phyloP scores from a whole-genome alignment of 1,140 invertebrate species.

The Pseudomyrmex gracilis region DNA sequence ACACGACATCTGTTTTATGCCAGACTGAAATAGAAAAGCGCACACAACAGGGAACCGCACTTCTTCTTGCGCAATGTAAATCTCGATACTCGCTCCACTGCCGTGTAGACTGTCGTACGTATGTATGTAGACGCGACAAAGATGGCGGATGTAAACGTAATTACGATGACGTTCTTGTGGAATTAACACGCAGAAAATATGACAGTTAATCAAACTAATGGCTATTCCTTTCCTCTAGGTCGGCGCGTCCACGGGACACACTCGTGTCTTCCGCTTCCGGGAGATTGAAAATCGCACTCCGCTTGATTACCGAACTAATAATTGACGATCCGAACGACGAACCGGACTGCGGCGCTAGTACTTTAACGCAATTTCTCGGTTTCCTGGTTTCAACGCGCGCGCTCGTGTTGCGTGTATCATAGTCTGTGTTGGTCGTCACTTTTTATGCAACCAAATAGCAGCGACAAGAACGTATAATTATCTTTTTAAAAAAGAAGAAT shows the following conservation, averaged over 20 bases:
- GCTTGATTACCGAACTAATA: slow-evolving; percentile 75
- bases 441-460: not conserved
- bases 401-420: slow-evolving; percentile 36
- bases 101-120: too few relatives aligned
- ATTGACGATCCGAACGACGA: slow-evolving; percentile 65
- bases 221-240: slow-evolving; percentile 58
- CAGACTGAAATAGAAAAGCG: too few relatives aligned
- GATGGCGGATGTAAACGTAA: slow-evolving; percentile 25
- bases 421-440: not conserved
- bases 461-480: not conserved
- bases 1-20: too few relatives aligned
- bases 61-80: slow-evolving; percentile 8
- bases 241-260: slow-evolving; percentile 1
- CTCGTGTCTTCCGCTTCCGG: slow-evolving; percentile 30
- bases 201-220: slow-evolving; percentile 78
- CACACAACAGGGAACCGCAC: too few relatives aligned
- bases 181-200: slow-evolving; percentile 65
- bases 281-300: slow-evolving; percentile 76
- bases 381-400: slow-evolving; percentile 55
- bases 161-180: slow-evolving; percentile 27
- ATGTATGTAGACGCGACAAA: slow-evolving; percentile 2
- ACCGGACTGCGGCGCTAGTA: slow-evolving; percentile 11
- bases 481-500: not conserved
- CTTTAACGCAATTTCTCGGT: slow-evolving; percentile 61
- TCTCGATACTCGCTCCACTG: not conserved